Evolutionary conservation across 2,113 vertebrate species (phyloP).

Genomic region (Lucifuga dentata): DNA sequence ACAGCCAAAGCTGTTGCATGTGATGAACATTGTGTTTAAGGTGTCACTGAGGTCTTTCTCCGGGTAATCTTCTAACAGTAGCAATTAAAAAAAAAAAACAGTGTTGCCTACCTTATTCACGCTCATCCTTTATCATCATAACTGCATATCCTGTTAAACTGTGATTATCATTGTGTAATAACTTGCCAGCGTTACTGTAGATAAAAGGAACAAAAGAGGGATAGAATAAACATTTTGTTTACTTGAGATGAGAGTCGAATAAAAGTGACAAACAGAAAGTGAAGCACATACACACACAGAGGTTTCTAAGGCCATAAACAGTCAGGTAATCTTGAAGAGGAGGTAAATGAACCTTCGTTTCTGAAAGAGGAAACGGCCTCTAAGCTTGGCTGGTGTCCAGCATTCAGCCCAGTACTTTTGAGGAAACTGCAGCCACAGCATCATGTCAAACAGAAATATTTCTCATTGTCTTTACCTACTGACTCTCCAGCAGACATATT

Average conservation of each 20-base stretch:
- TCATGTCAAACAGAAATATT: constrained; percentile 41
- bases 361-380: constrained; percentile 46
- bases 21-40: constrained; percentile 16
- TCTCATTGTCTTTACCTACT: constrained; percentile 28
- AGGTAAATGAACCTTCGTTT: constrained; percentile 52
- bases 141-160: constrained; percentile 81
- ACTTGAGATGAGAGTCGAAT: constrained; percentile 34
- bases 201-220: constrained; percentile 35
- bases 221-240: constrained; percentile 44
- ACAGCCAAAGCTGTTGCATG: constrained; percentile 1
- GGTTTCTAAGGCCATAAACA: constrained; percentile 64
- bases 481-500: constrained; percentile 4
- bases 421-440: constrained; percentile 61
- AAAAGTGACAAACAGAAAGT: constrained; percentile 51
- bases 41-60: constrained; percentile 58
- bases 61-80: constrained; percentile 82
- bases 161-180: constrained; percentile 78
- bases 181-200: constrained; percentile 70
- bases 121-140: constrained; percentile 51
- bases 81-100: constrained; percentile 80
- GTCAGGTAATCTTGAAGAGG: constrained; percentile 63
- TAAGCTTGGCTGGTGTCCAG: constrained; percentile 47
- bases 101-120: constrained; percentile 81
- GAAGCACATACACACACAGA: constrained; percentile 45
- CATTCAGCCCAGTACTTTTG: constrained; percentile 43